A percentile compares a stretch with the other conserved stretches of the same genome.
phyloP scores from a whole-genome alignment of 2,888 invertebrate genomes.

The Trypoxylon attenuatum region DNA sequence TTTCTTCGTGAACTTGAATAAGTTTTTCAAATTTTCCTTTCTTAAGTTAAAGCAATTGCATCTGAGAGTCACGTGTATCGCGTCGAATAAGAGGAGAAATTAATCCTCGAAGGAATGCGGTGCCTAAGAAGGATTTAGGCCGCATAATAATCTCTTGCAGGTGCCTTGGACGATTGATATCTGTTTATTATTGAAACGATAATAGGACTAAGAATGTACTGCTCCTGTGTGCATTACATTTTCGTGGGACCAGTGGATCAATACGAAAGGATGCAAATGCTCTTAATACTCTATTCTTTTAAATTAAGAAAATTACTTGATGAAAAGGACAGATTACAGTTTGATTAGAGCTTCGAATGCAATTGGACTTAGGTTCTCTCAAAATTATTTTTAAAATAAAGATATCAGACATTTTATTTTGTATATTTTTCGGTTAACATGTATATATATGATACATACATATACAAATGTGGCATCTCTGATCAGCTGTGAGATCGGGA shows the following conservation, averaged over 20 bases:
- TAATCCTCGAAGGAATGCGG: conserved; percentile 40
- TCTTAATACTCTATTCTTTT: too few relatives aligned
- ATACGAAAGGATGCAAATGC: too few relatives aligned
- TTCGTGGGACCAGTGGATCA: too few relatives aligned
- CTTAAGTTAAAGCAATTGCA: conserved; percentile 22
- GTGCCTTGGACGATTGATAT: conserved; percentile 25
- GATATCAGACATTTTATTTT: not conserved
- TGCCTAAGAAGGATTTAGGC: conserved; percentile 16
- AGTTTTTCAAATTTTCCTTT: conserved; percentile 31
- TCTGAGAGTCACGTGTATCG: conserved; percentile 17
- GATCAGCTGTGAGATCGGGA: not conserved
- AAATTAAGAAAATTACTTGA: too few relatives aligned
- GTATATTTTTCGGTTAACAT: too few relatives aligned
- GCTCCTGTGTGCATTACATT: too few relatives aligned
- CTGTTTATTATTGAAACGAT: conserved; percentile 30
- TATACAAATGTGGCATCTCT: not conserved
- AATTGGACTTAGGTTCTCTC: not conserved
- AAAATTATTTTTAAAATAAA: too few relatives aligned
- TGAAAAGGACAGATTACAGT: too few relatives aligned
- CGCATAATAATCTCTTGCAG: conserved; percentile 29
- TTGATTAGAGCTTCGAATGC: not conserved
- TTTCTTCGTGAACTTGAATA: too few relatives aligned
- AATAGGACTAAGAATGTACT: not conserved
- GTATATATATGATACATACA: too few relatives aligned
- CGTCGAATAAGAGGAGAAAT: conserved; percentile 23